Percentiles rank a stretch among this genome's conserved stretches.
These are phyloP conservation scores for Python bivittatus DNA, from an alignment of 2,113 vertebrate species.

Conservation along the genomic window DNA sequence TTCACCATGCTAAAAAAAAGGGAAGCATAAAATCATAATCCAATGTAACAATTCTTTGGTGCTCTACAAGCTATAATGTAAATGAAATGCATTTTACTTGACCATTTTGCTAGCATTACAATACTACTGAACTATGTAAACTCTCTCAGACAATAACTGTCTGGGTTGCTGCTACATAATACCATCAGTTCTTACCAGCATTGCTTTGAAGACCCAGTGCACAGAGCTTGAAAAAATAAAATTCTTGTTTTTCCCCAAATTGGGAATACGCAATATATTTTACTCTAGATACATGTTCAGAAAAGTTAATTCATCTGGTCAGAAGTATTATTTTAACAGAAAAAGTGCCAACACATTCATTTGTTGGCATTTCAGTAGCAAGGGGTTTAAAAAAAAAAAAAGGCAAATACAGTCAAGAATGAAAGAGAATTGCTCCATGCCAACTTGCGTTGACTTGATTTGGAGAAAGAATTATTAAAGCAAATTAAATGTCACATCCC, in stretches of 20 bases:
- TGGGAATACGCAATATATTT: slow-evolving; percentile 57
- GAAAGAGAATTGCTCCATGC: slow-evolving; percentile 39
- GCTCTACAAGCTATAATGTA: slow-evolving; percentile 36
- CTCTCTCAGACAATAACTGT: slow-evolving; percentile 33
- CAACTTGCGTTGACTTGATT: slow-evolving; percentile 45
- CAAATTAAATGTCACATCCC: slow-evolving; percentile 36
- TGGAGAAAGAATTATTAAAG: slow-evolving; percentile 40
- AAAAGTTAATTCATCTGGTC: slow-evolving; percentile 61
- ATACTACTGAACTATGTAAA: slow-evolving; percentile 37
- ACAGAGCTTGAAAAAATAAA: slow-evolving; percentile 59
- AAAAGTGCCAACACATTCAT: slow-evolving; percentile 52
- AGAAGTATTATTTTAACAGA: slow-evolving; percentile 62
- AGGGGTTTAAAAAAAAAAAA: slow-evolving; percentile 32
- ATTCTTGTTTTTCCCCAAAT: slow-evolving; percentile 63
- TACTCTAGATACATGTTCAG: slow-evolving; percentile 58
- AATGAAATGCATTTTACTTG: not conserved
- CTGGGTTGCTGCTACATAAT: slow-evolving; percentile 59
- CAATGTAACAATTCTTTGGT: slow-evolving; percentile 44
- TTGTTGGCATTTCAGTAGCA: slow-evolving; percentile 52
- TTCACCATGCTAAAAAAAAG: slow-evolving; percentile 18
- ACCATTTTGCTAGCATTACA: slow-evolving; percentile 27
- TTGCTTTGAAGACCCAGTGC: slow-evolving; percentile 64
- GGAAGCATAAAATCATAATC: not conserved
- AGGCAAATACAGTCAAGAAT: slow-evolving; percentile 40
- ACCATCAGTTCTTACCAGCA: slow-evolving; percentile 41